Conservation (phyloP, 1,140 invertebrate species). For the Yoshiicerus persimilis region DNA sequence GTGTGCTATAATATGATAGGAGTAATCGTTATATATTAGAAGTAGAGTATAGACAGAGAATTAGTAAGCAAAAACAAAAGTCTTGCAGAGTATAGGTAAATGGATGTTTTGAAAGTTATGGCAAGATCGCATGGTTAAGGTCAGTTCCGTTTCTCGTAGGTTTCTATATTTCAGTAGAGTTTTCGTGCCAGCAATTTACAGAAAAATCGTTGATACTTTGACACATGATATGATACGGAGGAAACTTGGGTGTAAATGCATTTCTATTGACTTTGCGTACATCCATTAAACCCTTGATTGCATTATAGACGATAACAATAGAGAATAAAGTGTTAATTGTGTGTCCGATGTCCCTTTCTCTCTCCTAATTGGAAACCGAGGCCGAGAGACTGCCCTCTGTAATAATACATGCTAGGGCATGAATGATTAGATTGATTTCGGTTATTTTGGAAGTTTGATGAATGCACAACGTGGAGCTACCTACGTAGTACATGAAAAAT, state of each 20-base stretch:
- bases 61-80: background rate
- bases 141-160: background rate
- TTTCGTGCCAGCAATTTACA: background rate
- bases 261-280: too few species aligned
- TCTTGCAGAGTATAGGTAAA: background rate
- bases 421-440: background rate
- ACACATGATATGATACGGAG: background rate
- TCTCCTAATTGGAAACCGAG: background rate
- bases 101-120: background rate
- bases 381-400: background rate
- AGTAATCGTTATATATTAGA: background rate
- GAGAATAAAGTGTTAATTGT: too few species aligned
- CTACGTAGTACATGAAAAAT: background rate
- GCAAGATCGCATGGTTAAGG: slow-evolving; percentile 17
- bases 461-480: background rate
- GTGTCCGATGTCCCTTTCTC: too few species aligned
- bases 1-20: background rate
- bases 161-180: background rate
- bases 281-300: too few species aligned
- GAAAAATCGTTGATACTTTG: background rate
- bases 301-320: too few species aligned
- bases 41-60: background rate
- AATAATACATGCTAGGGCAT: background rate
- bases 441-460: background rate
- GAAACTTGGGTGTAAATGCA: too few species aligned